Percentiles rank a stretch among this genome's conserved stretches.
Conservation (phyloP, 30 jellyfish, hydroid and myxozoan species). For the Mastigias papua region DNA sequence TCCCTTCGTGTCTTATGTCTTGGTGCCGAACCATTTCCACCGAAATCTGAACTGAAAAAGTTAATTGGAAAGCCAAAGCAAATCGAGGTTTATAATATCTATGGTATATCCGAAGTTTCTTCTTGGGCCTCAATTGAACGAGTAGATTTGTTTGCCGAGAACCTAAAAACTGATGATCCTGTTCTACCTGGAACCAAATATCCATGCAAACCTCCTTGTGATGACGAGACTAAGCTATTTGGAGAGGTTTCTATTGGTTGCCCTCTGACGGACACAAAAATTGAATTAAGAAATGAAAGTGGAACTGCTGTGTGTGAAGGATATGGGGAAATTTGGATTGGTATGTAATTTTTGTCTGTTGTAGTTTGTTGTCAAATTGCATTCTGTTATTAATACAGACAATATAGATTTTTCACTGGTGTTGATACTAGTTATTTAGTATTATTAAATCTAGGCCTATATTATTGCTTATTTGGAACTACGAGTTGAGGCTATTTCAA, state of each 20-base stretch:
- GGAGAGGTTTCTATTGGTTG: slow-evolving; percentile 57
- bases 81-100: slow-evolving; percentile 54
- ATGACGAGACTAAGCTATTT: not conserved
- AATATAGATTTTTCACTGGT: no score
- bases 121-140: slow-evolving; percentile 80
- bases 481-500: no score
- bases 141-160: not conserved
- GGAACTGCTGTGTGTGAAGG: slow-evolving; percentile 44
- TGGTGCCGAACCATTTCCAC: slow-evolving; percentile 93
- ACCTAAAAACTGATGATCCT: not conserved
- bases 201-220: not conserved
- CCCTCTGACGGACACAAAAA: slow-evolving; percentile 62
- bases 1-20: slow-evolving; percentile 77
- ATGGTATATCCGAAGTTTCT: slow-evolving; percentile 85
- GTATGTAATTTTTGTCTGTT: slow-evolving; percentile 29
- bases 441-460: no score
- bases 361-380: no score
- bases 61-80: not conserved
- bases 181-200: not conserved
- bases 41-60: slow-evolving; percentile 15
- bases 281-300: slow-evolving; percentile 39
- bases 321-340: slow-evolving; percentile 77
- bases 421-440: no score
- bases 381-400: no score
- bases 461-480: no score